Percentiles rank a stretch among this genome's conserved stretches.
These are phyloP conservation scores for Gephyroberyx darwinii DNA, from an alignment of 2,797 vertebrate species.

Conservation along the genomic window DNA sequence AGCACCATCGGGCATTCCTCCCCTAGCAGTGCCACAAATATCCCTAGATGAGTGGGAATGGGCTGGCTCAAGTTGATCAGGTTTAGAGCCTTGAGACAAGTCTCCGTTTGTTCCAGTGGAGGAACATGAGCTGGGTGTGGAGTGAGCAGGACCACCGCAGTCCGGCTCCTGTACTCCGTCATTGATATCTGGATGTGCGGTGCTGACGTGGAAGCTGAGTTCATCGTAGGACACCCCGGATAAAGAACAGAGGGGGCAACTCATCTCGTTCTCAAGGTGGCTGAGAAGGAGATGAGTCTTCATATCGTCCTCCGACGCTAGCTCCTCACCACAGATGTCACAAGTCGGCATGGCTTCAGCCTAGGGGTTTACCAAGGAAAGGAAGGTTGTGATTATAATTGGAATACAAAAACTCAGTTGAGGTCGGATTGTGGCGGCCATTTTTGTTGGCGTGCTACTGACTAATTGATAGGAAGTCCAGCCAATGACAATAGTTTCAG, in stretches of 20 bases:
- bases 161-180: constrained; percentile 1
- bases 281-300: constrained; percentile 83
- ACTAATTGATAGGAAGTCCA: no score
- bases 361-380: constrained; percentile 6
- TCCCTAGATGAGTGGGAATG: background rate
- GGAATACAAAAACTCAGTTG: no score
- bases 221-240: constrained; percentile 84
- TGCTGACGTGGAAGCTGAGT: constrained; percentile 82
- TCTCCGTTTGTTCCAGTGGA: background rate
- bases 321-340: constrained; percentile 85
- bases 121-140: background rate
- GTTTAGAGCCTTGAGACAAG: background rate
- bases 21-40: background rate
- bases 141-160: no score
- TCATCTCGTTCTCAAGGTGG: constrained; percentile 80
- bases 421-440: no score
- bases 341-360: constrained; percentile 81
- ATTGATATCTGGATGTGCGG: constrained; percentile 79
- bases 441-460: no score
- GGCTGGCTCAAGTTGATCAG: background rate
- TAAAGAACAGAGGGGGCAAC: constrained; percentile 84
- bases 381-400: no score
- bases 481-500: no score
- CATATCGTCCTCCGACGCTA: constrained; percentile 83
- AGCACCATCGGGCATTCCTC: background rate